Evolutionary conservation across 1,140 invertebrate genomes (phyloP).

Genomic region (Heliconius hewitsoni): DNA sequence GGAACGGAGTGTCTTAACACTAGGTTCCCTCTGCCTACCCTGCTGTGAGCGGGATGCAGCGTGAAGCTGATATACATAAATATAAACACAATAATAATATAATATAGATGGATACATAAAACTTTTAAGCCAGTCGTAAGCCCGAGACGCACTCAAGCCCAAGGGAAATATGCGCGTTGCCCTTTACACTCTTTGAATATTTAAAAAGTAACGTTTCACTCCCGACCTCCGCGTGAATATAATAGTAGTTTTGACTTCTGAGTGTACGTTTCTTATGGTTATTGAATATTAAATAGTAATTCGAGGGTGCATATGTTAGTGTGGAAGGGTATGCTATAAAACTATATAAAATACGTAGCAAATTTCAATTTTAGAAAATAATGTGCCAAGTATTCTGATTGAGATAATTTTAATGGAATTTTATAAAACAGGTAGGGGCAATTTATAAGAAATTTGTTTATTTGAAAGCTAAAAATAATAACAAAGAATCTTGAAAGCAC

Average conservation of each 20-base stretch:
- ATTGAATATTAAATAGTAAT: slow-evolving; percentile 44
- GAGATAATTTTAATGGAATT: too few species aligned
- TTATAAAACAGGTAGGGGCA: too few species aligned
- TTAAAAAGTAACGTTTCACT: slow-evolving; percentile 58
- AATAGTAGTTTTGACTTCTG: slow-evolving; percentile 33
- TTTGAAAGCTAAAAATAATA: too few species aligned
- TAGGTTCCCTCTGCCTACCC: too few species aligned
- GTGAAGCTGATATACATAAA: too few species aligned
- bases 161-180: slow-evolving; percentile 67
- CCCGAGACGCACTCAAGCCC: slow-evolving; percentile 35
- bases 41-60: too few species aligned
- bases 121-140: slow-evolving; percentile 43
- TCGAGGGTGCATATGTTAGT: slow-evolving; percentile 34
- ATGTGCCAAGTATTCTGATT: too few species aligned
- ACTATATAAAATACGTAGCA: slow-evolving; percentile 31
- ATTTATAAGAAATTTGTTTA: too few species aligned
- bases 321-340: slow-evolving; percentile 23
- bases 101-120: background rate
- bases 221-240: slow-evolving; percentile 42
- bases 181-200: slow-evolving; percentile 79
- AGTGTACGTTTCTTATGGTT: slow-evolving; percentile 27
- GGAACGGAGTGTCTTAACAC: too few species aligned
- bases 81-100: too few species aligned
- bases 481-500: too few species aligned
- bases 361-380: slow-evolving; percentile 9